Base-by-base conservation (phyloP, 2,113 vertebrate species). In the Corvus hawaiiensis region DNA sequence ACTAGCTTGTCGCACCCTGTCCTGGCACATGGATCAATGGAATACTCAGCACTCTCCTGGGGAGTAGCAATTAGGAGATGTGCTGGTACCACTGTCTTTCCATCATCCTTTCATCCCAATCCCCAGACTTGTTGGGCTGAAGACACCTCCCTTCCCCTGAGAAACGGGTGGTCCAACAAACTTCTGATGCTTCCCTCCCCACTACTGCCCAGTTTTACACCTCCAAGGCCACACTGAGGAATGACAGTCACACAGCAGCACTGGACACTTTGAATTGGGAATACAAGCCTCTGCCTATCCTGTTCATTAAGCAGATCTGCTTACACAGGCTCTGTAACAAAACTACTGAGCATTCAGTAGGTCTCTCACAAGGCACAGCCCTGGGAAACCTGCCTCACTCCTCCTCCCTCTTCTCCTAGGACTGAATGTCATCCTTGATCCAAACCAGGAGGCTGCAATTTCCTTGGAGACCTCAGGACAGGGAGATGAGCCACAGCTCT, bases 321-420 rank as follows among this genome's bases (percentile, higher is more conserved):
- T 64, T 44, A 6, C 16, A 39, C 56, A 79, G 51, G 5, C 6
- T 66, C 37, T 64, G 41, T 26, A 66, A 55, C 23, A 88, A 84
- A 85, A 61, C 54, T 21, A 33, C 22, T 0, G 0, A 56, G 51
- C 30, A 37, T 39, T 43, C 61, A 66, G 44, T 28, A 33, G 8
- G 24, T 81, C 17, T 39, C 5, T 2, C 22, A 21, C 32, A 59
- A 30, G 16, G 22, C 81, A 16, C 43, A 67, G 51, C 81, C 35
- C 33, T 0, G 1, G 44, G 67, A 59, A 84, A 18, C 21, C 52
- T 39, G 24, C 19, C 24, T 49, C 43, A 22, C n/a, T 72, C 37
- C 39, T 80, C 24, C 43, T 66, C 16, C 18, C 32, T 27, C 24
- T 75, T 54, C n/a, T 85, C n/a, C 20, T 61, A 27, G 73, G 37